A percentile compares a stretch with the other conserved stretches of the same genome.
Conservation (phyloP, 2,113 vertebrate species). For the Naja naja region DNA sequence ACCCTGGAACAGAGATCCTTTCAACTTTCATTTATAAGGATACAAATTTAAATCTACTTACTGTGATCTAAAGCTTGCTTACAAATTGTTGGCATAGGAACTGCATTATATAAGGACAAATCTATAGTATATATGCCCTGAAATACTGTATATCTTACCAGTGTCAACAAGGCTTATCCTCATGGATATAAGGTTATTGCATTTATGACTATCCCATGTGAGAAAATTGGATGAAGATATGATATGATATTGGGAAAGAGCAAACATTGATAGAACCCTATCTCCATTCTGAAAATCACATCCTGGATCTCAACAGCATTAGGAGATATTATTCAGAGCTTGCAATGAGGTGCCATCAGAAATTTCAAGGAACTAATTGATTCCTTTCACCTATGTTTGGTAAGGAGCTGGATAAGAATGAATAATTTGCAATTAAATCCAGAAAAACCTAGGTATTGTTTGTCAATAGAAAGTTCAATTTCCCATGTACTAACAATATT, state of each 20-base stretch:
- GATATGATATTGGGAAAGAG: neutral
- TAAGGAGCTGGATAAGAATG: neutral
- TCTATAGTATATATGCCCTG: neutral
- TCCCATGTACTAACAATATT: neutral
- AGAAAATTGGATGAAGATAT: neutral
- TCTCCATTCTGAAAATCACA: neutral
- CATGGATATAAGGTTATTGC: neutral
- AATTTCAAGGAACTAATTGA: neutral
- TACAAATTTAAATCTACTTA: neutral
- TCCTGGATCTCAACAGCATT: neutral
- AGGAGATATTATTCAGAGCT: neutral
- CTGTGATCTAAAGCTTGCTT: neutral
- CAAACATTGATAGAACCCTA: neutral
- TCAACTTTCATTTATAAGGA: neutral
- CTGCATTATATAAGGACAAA: neutral
- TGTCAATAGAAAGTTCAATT: neutral
- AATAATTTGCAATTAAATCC: neutral
- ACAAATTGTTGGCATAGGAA: neutral
- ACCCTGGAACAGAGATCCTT: neutral
- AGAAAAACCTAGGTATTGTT: neutral
- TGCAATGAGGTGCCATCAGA: neutral
- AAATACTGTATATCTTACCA: neutral
- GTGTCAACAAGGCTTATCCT: neutral
- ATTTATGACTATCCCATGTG: neutral
- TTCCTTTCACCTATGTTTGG: neutral